Evolutionary conservation across 2,888 invertebrate genomes (phyloP).

Genomic region (Desoria tigrina): DNA sequence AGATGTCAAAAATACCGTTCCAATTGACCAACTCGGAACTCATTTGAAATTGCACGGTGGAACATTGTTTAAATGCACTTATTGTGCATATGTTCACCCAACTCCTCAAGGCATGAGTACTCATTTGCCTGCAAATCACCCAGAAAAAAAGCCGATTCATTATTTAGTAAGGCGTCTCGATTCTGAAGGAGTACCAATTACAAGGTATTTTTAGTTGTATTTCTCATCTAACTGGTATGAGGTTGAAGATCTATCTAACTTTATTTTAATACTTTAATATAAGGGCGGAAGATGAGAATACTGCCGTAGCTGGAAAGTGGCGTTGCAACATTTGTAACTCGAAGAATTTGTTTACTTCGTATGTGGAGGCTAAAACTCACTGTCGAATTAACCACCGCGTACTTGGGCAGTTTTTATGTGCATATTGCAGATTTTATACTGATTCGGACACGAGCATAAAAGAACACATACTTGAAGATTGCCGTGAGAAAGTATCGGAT

Average conservation of each 20-base stretch:
- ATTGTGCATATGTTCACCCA: slow-evolving; percentile 69
- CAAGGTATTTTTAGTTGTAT: slow-evolving; percentile 23
- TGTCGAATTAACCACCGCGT: slow-evolving; percentile 65
- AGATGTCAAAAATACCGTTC: slow-evolving; percentile 55
- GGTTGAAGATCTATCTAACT: not conserved
- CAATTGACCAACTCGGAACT: slow-evolving; percentile 66
- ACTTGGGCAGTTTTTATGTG: slow-evolving; percentile 71
- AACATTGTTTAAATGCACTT: slow-evolving; percentile 70
- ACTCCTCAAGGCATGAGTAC: slow-evolving; percentile 66
- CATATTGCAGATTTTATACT: slow-evolving; percentile 63
- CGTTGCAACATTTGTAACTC: slow-evolving; percentile 67
- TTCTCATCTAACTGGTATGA: not conserved
- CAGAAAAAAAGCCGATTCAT: slow-evolving; percentile 60
- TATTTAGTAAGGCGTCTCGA: slow-evolving; percentile 60
- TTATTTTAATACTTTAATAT: slow-evolving; percentile 4
- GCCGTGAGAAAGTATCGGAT: not conserved
- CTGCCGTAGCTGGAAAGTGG: slow-evolving; percentile 61
- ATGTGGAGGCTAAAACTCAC: slow-evolving; percentile 66
- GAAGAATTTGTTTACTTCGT: slow-evolving; percentile 64
- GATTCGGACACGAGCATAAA: slow-evolving; percentile 43
- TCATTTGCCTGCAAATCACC: slow-evolving; percentile 67
- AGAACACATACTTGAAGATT: slow-evolving; percentile 15
- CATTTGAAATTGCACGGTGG: slow-evolving; percentile 77
- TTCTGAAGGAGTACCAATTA: slow-evolving; percentile 54
- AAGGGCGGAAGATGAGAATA: slow-evolving; percentile 33